Evolutionary conservation across 1,140 invertebrate genomes (phyloP), one percentile per base, ranked within the genome.

Genomic region (Drosophila kepulauana): DNA sequence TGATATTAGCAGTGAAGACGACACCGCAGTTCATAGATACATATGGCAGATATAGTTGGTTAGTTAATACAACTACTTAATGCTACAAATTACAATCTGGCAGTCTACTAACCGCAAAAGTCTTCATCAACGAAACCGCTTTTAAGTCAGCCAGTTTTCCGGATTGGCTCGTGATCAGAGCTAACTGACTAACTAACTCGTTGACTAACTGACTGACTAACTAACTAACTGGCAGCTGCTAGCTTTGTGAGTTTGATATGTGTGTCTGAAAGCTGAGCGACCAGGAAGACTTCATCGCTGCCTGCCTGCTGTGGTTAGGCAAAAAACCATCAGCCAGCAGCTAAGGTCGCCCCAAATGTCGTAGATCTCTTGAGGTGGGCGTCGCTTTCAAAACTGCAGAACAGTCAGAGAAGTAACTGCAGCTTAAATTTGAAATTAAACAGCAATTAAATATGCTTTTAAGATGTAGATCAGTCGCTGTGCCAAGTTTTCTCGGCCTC

Each of bases 31-130:
- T 10, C 41, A 71, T 11, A 35, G 56, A 13, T 56, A 51, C 35
- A 56, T 45, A 43, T 30, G 25, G 10, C 38, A 63, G 61, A 61
- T 70, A 73, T 76, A 79, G 52, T 38, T 70, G 62, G 43, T 65
- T 79, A 87, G 67, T 52, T 73, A 59, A 67, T 68, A 56, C 51
- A 11, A 38, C 46, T 68, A 74, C 35, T 46, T 73, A 59, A 8
- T 61, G 30, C 15, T 69, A 87, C 79, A 88, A 88, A 87, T 87
- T 87, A 77, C 20, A 25, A 25, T 25, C 54, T 68, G 76, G 52
- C 80, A 79, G 67, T 68, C 72, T 78, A 79, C 72, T 88, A 88
- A 87, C 82, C 82, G 80, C 82, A 88, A 66, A 88, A 87, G 82
- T 71, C 82, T 81, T 81, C 70, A 84, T 82, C 81, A 73, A 43